phyloP scores from a whole-genome alignment of 2,797 vertebrate species.

The Lutjanus argentimaculatus region DNA sequence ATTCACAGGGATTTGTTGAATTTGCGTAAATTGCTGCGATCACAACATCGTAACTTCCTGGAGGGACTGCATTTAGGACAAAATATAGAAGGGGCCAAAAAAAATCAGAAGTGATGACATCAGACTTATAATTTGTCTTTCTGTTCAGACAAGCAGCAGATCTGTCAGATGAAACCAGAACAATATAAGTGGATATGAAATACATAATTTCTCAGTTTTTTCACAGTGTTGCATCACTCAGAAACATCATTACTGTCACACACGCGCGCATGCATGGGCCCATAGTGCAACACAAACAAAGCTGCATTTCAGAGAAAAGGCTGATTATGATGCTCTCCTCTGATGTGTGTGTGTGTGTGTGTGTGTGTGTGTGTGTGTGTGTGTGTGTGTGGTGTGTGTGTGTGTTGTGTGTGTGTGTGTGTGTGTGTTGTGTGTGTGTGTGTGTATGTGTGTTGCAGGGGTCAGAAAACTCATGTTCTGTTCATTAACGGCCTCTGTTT shows the following conservation, averaged over 20 bases:
- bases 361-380: conserved; percentile 6
- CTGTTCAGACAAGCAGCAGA: background rate
- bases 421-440: background rate
- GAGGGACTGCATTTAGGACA: too few species aligned
- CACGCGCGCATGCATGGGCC: background rate
- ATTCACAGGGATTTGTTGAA: too few species aligned
- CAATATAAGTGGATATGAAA: background rate
- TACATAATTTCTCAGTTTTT: conserved; percentile 23
- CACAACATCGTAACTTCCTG: too few species aligned
- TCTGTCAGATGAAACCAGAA: background rate
- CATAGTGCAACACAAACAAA: background rate
- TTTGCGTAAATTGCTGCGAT: too few species aligned
- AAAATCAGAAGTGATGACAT: background rate
- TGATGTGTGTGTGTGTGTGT: background rate
- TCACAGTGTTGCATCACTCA: conserved; percentile 47
- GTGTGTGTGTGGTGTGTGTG: background rate
- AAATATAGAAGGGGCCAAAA: background rate
- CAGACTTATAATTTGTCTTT: background rate
- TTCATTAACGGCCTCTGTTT: conserved; percentile 14
- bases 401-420: background rate
- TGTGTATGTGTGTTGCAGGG: background rate
- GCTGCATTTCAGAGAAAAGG: conserved; percentile 2
- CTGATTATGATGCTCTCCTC: background rate
- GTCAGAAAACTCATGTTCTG: conserved; percentile 25
- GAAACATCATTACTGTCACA: background rate